Evolutionary conservation across 2,888 invertebrate species (phyloP).

Genomic region (Caenorhabditis sinica): DNA sequence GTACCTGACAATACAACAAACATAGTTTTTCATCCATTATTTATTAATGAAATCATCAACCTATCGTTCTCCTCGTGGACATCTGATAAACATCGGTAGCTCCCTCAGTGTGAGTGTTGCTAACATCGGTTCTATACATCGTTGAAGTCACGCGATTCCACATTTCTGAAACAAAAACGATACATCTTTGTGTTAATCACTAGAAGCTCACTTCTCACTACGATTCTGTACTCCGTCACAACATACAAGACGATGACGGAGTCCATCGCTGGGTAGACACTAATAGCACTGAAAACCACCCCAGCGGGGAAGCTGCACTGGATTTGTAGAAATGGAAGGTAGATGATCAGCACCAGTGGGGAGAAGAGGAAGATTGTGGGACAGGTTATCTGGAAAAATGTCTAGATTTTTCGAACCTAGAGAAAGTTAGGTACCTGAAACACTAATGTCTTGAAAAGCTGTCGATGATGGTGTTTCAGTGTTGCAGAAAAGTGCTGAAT

Average conservation of each 20-base stretch:
- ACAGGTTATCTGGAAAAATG: neutral
- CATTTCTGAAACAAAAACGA: neutral
- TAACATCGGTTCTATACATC: too few species aligned
- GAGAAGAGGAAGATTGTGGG: slow-evolving; percentile 40
- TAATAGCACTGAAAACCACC: slow-evolving; percentile 25
- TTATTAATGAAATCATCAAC: too few species aligned
- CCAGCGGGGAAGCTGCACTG: slow-evolving; percentile 32
- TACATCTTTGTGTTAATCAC: neutral
- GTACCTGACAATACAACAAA: too few species aligned
- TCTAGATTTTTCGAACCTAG: too few species aligned
- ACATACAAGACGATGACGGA: slow-evolving; percentile 1
- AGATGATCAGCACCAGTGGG: slow-evolving; percentile 44
- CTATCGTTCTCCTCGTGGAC: too few species aligned
- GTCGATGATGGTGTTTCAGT: neutral
- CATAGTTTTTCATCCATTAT: too few species aligned
- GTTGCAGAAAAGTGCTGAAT: neutral
- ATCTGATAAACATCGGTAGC: too few species aligned
- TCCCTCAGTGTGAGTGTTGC: too few species aligned
- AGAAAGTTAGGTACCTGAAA: neutral
- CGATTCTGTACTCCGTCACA: neutral
- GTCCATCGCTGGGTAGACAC: slow-evolving; percentile 41
- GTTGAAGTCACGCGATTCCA: too few species aligned
- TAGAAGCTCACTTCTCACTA: neutral
- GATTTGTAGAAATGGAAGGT: slow-evolving; percentile 32
- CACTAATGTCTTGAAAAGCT: neutral